phyloP scores from a whole-genome alignment of 2,113 vertebrate genomes.

The Bettongia penicillata region DNA sequence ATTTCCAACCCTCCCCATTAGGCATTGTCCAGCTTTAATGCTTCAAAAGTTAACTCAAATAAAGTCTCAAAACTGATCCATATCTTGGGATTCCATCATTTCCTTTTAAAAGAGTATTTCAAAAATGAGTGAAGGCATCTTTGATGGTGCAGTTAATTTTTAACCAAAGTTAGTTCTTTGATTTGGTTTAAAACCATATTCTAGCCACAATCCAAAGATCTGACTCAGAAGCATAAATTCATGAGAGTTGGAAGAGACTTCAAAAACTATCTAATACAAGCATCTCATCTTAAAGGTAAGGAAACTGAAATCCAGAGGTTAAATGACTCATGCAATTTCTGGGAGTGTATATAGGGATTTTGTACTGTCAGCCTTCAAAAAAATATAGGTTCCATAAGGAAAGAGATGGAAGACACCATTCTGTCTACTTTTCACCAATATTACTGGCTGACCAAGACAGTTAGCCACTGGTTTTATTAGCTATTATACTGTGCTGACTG shows the following conservation, averaged over 20 bases:
- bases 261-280: not conserved
- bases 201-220: not conserved
- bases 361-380: not conserved
- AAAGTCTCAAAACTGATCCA: not conserved
- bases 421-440: not conserved
- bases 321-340: not conserved
- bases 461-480: not conserved
- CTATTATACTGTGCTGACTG: not conserved
- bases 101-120: not conserved
- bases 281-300: not conserved
- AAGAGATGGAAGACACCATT: not conserved
- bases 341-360: not conserved
- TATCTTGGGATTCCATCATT: not conserved
- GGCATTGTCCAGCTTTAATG: not conserved
- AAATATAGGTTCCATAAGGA: not conserved
- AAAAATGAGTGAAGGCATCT: not conserved
- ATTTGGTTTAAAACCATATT: not conserved
- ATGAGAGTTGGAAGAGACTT: not conserved
- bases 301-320: not conserved
- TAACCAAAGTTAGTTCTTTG: not conserved
- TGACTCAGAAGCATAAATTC: not conserved
- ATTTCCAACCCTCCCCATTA: not conserved
- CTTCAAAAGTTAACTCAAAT: not conserved
- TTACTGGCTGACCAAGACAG: not conserved
- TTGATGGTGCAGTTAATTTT: not conserved